Conservation (phyloP, 2,888 invertebrate species). For the Aleiodes leptofemur region DNA sequence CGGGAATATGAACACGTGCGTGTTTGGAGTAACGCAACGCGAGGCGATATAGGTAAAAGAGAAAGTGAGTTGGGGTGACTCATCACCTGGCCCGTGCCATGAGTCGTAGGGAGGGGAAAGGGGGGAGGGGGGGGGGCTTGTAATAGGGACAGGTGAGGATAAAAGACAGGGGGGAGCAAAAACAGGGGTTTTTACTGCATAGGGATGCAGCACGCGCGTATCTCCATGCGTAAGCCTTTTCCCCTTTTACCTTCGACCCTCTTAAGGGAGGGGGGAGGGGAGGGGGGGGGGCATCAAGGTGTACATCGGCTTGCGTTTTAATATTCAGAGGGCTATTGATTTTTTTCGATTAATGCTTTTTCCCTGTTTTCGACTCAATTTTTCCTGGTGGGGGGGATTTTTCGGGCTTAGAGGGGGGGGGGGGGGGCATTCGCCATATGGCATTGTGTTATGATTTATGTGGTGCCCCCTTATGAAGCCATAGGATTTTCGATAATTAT, state of each 20-base stretch:
- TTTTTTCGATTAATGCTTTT: no score
- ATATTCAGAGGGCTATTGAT: no score
- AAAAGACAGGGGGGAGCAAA: constrained; percentile 42
- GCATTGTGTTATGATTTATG: constrained; percentile 65
- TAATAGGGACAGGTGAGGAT: constrained; percentile 65
- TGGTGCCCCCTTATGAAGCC: constrained; percentile 52
- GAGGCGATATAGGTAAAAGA: constrained; percentile 26
- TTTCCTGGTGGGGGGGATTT: constrained; percentile 51
- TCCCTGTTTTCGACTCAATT: no score
- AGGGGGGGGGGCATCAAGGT: constrained; percentile 31
- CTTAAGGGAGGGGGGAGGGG: background rate
- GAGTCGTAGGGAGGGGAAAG: no score
- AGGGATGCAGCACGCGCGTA: no score
- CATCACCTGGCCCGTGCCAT: constrained; percentile 70
- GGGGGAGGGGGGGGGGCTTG: constrained; percentile 30
- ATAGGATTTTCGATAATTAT: constrained; percentile 67
- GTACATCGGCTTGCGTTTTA: no score
- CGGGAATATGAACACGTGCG: constrained; percentile 41
- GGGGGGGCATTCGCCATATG: constrained; percentile 65
- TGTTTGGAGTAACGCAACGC: constrained; percentile 53
- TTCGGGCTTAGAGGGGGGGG: background rate
- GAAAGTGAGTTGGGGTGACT: constrained; percentile 66
- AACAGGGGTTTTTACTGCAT: constrained; percentile 19
- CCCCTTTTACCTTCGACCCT: background rate
- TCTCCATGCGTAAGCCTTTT: background rate